These are phyloP conservation scores for Nettapus auritus DNA, from an alignment of 2,113 vertebrate species.

Conservation along the genomic window DNA sequence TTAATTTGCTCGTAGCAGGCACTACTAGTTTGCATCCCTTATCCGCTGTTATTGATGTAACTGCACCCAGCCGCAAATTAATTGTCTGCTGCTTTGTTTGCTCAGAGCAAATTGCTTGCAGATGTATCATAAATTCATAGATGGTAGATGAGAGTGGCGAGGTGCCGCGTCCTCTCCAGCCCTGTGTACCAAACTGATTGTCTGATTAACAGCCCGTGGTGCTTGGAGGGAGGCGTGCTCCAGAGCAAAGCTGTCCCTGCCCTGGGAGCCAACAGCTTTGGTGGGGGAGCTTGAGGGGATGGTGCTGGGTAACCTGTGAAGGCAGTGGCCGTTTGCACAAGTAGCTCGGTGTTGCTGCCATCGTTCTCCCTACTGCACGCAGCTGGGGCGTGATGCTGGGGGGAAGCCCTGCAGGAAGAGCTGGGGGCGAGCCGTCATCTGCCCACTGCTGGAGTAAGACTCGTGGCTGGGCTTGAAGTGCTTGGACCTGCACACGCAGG, in stretches of 20 bases:
- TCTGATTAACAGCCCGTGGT: not conserved
- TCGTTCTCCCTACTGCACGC: not conserved
- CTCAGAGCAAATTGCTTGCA: conserved; percentile 6
- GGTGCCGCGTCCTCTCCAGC: not conserved
- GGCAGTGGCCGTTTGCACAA: not conserved
- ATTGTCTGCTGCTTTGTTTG: conserved; percentile 6
- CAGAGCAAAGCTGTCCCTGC: not conserved
- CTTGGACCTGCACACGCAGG: not conserved
- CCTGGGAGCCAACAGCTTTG: not conserved
- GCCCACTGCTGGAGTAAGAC: fast-evolving
- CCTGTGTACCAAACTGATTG: not conserved
- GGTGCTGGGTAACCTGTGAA: not conserved
- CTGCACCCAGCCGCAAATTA: conserved; percentile 11
- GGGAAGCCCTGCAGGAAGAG: not conserved
- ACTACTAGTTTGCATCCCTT: not conserved
- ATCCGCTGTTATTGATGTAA: not conserved
- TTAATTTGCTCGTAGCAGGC: not conserved
- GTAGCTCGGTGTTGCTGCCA: not conserved
- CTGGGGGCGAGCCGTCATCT: not conserved
- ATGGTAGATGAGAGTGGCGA: not conserved
- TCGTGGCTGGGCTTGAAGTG: not conserved
- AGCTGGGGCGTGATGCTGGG: not conserved
- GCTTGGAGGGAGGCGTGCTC: not conserved
- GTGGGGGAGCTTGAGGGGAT: not conserved
- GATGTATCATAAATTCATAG: not conserved